Evolutionary conservation across 2,888 invertebrate species (phyloP).

Genomic region (Cactoblastis cactorum): DNA sequence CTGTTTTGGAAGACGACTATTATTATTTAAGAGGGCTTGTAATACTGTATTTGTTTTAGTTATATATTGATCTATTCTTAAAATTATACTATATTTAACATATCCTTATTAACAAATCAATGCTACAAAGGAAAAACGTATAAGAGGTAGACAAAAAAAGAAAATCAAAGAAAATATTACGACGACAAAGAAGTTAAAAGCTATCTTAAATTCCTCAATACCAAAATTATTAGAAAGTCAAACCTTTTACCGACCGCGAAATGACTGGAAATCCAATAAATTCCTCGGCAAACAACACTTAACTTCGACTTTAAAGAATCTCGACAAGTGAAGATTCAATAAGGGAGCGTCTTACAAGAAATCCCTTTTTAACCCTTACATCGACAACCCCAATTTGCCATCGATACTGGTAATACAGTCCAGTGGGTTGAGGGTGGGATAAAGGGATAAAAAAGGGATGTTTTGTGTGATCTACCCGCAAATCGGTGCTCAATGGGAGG

Average conservation of each 20-base stretch:
- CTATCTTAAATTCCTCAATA: neutral
- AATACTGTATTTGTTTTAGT: too few species aligned
- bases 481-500: constrained; percentile 58
- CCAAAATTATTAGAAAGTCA: constrained; percentile 5
- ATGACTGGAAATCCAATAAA: constrained; percentile 21
- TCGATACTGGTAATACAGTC: constrained; percentile 69
- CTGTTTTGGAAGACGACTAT: neutral
- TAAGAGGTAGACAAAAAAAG: too few species aligned
- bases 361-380: constrained; percentile 57
- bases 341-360: constrained; percentile 50
- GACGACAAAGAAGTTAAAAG: neutral
- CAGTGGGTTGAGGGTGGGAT: constrained; percentile 43
- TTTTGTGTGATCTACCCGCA: constrained; percentile 67
- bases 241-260: constrained; percentile 10
- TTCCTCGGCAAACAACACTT: constrained; percentile 16
- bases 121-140: too few species aligned
- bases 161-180: too few species aligned
- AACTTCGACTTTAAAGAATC: constrained; percentile 31
- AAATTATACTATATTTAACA: too few species aligned
- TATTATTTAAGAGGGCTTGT: too few species aligned
- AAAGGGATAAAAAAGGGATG: constrained; percentile 70
- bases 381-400: constrained; percentile 67
- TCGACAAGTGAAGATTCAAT: constrained; percentile 40
- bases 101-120: too few species aligned
- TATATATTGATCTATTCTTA: too few species aligned